Evolutionary conservation across 2,113 vertebrate species (phyloP).

Genomic region (Hypocryptadius cinnamomeus): DNA sequence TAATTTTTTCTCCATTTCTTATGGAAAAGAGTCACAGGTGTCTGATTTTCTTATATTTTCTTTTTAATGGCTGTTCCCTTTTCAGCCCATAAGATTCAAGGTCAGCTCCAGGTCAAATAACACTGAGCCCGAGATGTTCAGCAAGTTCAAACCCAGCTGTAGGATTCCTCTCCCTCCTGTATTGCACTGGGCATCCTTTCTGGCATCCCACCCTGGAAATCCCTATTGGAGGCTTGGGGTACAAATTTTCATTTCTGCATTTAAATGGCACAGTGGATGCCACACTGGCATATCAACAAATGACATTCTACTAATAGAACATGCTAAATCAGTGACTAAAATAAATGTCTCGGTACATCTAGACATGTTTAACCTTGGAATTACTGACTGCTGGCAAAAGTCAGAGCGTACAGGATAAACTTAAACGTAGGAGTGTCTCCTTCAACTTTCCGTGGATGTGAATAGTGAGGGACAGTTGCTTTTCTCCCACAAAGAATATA

Average conservation of each 20-base stretch:
- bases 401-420: background rate
- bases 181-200: background rate
- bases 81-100: background rate
- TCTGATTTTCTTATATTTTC: conserved; percentile 5
- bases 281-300: background rate
- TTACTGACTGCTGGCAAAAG: background rate
- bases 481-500: background rate
- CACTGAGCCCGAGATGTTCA: background rate
- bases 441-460: background rate
- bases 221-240: background rate
- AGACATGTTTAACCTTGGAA: background rate
- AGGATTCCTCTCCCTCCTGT: background rate
- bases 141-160: background rate
- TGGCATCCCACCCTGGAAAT: background rate
- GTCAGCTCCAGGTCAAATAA: background rate
- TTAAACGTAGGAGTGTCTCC: background rate
- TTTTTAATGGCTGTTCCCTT: background rate
- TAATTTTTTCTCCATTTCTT: background rate
- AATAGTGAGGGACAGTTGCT: background rate
- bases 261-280: background rate
- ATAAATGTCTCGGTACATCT: background rate
- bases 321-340: background rate
- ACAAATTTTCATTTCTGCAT: background rate
- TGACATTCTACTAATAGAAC: background rate
- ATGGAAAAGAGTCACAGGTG: background rate